These are phyloP conservation scores for Horisme vitalbata DNA, from an alignment of 2,888 invertebrate species.

Conservation along the genomic window DNA sequence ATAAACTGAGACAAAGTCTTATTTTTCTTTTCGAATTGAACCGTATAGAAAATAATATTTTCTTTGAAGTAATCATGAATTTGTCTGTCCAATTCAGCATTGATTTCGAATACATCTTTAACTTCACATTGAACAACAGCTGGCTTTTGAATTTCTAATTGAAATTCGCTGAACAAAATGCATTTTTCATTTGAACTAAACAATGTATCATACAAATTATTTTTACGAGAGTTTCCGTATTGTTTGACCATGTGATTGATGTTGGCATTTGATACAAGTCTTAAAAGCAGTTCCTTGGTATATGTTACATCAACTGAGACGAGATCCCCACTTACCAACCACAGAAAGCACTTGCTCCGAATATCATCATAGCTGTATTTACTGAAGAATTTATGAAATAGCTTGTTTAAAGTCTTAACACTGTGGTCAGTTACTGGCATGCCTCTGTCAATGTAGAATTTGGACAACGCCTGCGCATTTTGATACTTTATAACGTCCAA, in stretches of 20 bases:
- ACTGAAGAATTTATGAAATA: conserved; percentile 61
- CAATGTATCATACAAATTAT: conserved; percentile 48
- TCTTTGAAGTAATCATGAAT: conserved; percentile 45
- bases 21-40: conserved; percentile 37
- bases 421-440: conserved; percentile 63
- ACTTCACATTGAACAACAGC: conserved; percentile 12
- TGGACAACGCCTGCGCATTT: conserved; percentile 57
- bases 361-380: conserved; percentile 56
- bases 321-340: conserved; percentile 54
- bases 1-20: conserved; percentile 42
- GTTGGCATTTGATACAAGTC: conserved; percentile 62
- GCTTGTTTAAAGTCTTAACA: conserved; percentile 53
- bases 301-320: conserved; percentile 36
- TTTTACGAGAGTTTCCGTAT: conserved; percentile 17
- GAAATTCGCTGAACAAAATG: conserved; percentile 66
- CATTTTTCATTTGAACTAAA: conserved; percentile 58
- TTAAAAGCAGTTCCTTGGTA: conserved; percentile 51
- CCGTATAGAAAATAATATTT: conserved; percentile 31
- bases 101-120: conserved; percentile 41
- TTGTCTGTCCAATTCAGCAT: conserved; percentile 40
- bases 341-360: conserved; percentile 54
- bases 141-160: conserved; percentile 41
- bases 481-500: conserved; percentile 52
- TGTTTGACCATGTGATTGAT: conserved; percentile 25
- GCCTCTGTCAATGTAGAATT: conserved; percentile 65